Base-by-base conservation (phyloP, 1,140 invertebrate genomes). In the Tribolium madens region DNA sequence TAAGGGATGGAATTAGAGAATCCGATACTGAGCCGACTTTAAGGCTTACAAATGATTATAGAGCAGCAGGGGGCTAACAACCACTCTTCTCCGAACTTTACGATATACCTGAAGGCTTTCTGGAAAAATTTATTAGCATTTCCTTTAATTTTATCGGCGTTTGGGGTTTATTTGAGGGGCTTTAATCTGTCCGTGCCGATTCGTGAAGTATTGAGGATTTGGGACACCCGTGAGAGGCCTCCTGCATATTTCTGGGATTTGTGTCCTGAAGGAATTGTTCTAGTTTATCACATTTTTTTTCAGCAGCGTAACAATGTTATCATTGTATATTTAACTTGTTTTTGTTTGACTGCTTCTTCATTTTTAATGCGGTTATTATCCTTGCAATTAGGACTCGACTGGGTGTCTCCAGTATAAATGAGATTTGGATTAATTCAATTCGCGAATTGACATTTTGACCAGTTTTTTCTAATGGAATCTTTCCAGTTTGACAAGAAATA, bases 31-130 rank as follows among this genome's bases (percentile, higher is more conserved):
- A 26, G 18, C 57, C 57, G 57, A 64, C 57, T 64, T 64, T 33
- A 42, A 21, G 10, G 26, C 57, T 13, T 57, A 64, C 57, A 33
- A 64, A 64, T 64, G 57, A 64, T 64, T 33, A 18, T 26, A 12
- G 57, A n/a, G 4, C 52, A 57, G 52, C 57, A 18, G 57, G 57
- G 57, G 57, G 57, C 26, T 64, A 64, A 64, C 57, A 64, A 64
- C 57, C 26, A 64, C 57, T 33, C 26, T 64, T 64, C 57, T 31
- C 3, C 7, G 57, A 64, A 64, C 36, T n/a, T 57, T 17, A 21
- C 10, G 10, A 17, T 57, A 3, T 57, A 57, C 52, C 52, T 57
- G 52, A 1, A 57, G 15, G 13, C 18, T 57, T 57, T 57, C n/a
- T 10, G 52, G 52, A 57, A 57, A 57, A 57, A 26, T 57, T 57